These are phyloP conservation scores for Stratiolaelaps scimitus DNA, from an alignment of 1,140 invertebrate genomes.

Conservation along the genomic window DNA sequence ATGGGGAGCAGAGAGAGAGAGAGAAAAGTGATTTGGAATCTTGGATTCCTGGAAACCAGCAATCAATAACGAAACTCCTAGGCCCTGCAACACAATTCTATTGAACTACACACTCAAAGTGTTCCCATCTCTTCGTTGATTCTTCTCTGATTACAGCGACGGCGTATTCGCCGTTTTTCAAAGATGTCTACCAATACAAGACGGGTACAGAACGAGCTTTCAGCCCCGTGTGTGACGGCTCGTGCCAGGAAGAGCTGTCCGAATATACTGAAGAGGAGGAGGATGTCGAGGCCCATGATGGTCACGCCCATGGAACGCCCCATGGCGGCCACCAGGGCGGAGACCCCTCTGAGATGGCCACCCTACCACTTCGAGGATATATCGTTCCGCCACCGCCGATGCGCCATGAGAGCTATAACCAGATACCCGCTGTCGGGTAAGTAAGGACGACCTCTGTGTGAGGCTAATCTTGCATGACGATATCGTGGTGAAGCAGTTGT, in stretches of 20 bases:
- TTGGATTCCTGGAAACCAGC: too few species aligned
- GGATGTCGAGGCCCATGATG: conserved; percentile 6
- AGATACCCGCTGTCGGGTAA: conserved; percentile 43
- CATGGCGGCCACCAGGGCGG: conserved; percentile 1
- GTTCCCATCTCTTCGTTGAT: too few species aligned
- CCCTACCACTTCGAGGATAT: conserved; percentile 6
- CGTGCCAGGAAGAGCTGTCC: conserved; percentile 8
- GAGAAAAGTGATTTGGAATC: too few species aligned
- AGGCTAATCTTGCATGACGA: too few species aligned
- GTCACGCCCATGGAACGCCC: neutral
- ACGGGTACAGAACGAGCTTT: conserved; percentile 17
- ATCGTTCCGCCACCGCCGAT: conserved; percentile 47
- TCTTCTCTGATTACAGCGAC: conserved; percentile 52
- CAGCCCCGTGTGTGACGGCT: conserved; percentile 24
- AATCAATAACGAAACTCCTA: too few species aligned
- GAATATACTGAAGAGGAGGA: conserved; percentile 23
- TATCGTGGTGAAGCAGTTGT: too few species aligned
- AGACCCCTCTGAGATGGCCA: conserved; percentile 21
- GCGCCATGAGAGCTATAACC: conserved; percentile 41
- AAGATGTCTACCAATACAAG: conserved; percentile 43
- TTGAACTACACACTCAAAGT: too few species aligned
- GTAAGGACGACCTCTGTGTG: too few species aligned
- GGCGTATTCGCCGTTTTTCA: conserved; percentile 89
- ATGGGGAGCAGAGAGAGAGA: too few species aligned
- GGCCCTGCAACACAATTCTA: too few species aligned